Evolutionary conservation across 2,113 vertebrate genomes (phyloP).

Genomic region (Brienomyrus brachyistius): DNA sequence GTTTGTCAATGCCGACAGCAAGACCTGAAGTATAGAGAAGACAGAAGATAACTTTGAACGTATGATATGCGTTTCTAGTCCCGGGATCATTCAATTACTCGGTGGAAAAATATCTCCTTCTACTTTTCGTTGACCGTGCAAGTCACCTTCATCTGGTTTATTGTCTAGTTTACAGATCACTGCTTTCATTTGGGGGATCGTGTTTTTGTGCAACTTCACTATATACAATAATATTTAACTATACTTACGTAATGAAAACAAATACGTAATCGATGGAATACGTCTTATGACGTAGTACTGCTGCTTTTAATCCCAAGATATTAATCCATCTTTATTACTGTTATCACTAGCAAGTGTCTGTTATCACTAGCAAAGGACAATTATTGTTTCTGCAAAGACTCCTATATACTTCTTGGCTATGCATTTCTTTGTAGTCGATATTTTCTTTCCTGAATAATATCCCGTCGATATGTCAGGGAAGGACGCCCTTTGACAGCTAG

Average conservation of each 20-base stretch:
- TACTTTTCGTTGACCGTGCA: not conserved
- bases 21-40: not conserved
- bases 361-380: not conserved
- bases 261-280: not conserved
- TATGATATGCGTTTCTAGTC: not conserved
- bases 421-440: not conserved
- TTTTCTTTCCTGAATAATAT: not conserved
- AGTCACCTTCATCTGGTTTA: not conserved
- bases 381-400: not conserved
- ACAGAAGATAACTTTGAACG: not conserved
- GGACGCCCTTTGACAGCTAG: no score
- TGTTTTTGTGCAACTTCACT: not conserved
- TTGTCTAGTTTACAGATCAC: not conserved
- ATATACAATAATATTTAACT: not conserved
- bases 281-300: not conserved
- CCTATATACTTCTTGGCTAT: not conserved
- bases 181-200: not conserved
- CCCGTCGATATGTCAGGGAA: not conserved
- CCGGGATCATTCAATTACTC: not conserved
- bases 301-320: not conserved
- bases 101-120: not conserved
- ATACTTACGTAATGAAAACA: not conserved
- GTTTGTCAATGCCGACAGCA: not conserved
- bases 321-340: not conserved
- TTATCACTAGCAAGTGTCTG: not conserved